Percentiles rank a stretch among this genome's conserved stretches.
Evolutionary conservation across 2,888 invertebrate genomes (phyloP).

Genomic region (Anarsia innoxiella): DNA sequence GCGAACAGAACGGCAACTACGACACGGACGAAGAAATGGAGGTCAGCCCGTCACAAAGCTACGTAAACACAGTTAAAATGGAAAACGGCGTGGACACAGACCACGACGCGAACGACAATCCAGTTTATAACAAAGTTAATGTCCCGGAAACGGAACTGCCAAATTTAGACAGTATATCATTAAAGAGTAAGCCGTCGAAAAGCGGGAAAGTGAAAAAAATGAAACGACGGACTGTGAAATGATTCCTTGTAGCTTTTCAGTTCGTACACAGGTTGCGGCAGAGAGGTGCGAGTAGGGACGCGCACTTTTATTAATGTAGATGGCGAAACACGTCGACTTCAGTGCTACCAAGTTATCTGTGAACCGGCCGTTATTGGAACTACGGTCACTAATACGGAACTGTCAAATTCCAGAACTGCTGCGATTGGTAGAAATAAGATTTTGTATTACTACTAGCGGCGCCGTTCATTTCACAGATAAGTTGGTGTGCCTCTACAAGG

Average conservation of each 20-base stretch:
- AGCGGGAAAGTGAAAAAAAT: conserved; percentile 52
- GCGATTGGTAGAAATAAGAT: too few species aligned
- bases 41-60: conserved; percentile 29
- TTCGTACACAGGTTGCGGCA: conserved; percentile 58
- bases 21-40: conserved; percentile 58
- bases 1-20: conserved; percentile 54
- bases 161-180: conserved; percentile 53
- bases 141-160: conserved; percentile 44
- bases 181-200: conserved; percentile 45
- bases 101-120: conserved; percentile 57
- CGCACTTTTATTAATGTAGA: too few species aligned
- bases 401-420: too few species aligned
- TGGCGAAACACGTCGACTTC: too few species aligned
- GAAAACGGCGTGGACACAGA: conserved; percentile 62
- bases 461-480: too few species aligned
- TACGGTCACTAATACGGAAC: too few species aligned
- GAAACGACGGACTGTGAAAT: conserved; percentile 62
- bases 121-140: conserved; percentile 23
- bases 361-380: too few species aligned
- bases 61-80: conserved; percentile 38
- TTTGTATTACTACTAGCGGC: too few species aligned
- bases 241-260: conserved; percentile 63
- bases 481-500: too few species aligned
- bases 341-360: too few species aligned
- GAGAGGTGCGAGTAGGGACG: conserved; percentile 21